These are phyloP conservation scores for Apamea monoglypha DNA, from an alignment of 2,888 invertebrate genomes.

Conservation along the genomic window DNA sequence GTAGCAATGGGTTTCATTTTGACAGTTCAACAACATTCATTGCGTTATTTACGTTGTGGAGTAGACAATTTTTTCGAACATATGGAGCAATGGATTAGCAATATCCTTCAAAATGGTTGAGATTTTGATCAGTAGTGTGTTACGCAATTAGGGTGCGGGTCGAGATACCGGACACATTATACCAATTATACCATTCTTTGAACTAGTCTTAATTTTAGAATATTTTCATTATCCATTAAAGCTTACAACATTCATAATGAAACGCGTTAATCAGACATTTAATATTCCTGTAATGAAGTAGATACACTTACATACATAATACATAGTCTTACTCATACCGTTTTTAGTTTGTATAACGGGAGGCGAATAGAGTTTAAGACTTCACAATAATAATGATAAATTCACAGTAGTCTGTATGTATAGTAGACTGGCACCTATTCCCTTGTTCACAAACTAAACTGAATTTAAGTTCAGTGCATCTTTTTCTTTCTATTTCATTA, in stretches of 20 bases:
- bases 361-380: constrained; percentile 39
- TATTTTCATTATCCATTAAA: constrained; percentile 57
- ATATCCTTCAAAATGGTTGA: no score
- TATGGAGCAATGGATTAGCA: no score
- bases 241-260: constrained; percentile 58
- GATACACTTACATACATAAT: constrained; percentile 15
- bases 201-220: constrained; percentile 36
- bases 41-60: no score
- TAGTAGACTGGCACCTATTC: constrained; percentile 10
- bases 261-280: constrained; percentile 56
- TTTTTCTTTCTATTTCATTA: no score
- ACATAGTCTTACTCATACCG: constrained; percentile 27
- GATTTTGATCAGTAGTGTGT: background rate
- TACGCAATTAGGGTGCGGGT: background rate
- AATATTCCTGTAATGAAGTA: constrained; percentile 58
- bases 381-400: constrained; percentile 33
- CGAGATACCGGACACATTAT: constrained; percentile 7
- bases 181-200: constrained; percentile 3
- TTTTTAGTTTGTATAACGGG: constrained; percentile 35
- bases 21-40: no score
- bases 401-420: constrained; percentile 34
- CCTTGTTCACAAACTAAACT: no score
- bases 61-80: no score
- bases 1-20: no score
- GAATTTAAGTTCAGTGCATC: no score